Base-by-base conservation (phyloP, 2,797 vertebrate genomes). In the Malacoctenus gilli region DNA sequence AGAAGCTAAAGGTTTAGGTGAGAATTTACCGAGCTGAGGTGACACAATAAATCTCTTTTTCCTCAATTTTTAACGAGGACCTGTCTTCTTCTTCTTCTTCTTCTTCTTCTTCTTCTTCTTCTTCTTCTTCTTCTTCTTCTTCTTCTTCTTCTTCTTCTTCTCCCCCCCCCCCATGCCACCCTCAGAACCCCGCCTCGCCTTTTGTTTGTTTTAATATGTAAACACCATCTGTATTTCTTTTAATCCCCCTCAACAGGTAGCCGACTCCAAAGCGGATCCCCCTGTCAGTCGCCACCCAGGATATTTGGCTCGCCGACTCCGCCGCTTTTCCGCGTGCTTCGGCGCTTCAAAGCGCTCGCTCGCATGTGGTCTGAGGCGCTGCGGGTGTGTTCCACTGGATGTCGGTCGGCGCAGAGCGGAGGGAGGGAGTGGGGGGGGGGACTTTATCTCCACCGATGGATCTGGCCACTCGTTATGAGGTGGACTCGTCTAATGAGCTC, bases 211-310 rank as follows among this genome's bases (percentile, higher is more conserved):
- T 28, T 54, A 62, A 69, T 77, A 72, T 77, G 77, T 81, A 84
- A 90, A 87, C 79, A 81, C 79, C 72, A 84, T 81, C 86, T 84
- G 81, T 55, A 74, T 84, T 73, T 77, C 47, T 53, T 85, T 87
- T 87, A 89, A 91, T 91, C 87, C 83, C 52, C 75, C 85, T 64
- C 76, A 79, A 86, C 85, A 88, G 88, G 88, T 90, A 86, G 77
- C 75, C 59, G 69, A 63, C 77, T 66, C 59, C 40, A 76, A 77
- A 80, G 85, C 70, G 42, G 80, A 85, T 85, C 83, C 80, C n/a
- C 83, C 84, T 62, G 71, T 80, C 76, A 71, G 65, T 85, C 69
- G 62, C 75, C 56, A 43, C 75, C 79, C 37, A 47, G 81, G 84
- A 88, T 77, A 76, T 80, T 86, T 89, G 89, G 86, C 82, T 56